Evolutionary conservation across 2,113 vertebrate genomes (phyloP), one percentile per base, ranked within the genome.

Genomic region (Gallinago undulata): DNA sequence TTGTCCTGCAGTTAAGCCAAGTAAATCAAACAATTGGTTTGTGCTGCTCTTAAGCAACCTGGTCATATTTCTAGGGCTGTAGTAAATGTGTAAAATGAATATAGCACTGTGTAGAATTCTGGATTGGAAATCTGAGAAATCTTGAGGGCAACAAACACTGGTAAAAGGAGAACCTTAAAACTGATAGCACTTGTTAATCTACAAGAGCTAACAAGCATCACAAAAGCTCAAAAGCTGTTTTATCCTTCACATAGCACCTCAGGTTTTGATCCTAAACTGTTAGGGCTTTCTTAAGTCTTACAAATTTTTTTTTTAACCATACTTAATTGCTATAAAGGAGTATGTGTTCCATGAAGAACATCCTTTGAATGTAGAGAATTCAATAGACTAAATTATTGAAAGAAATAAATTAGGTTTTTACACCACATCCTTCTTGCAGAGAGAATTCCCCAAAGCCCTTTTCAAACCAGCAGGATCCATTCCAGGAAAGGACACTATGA

Each of bases 21-120:
- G 75, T 94, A 89, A 95, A 96, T 94, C 73, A 91, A 48, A 35
- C 9, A 19, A 18, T 39, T 68, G 45, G 45, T 93, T 90, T 94
- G 62, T 62, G 41, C 51, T 86, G 24, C 59, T 90, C 11, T 63
- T 66, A 88, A 88, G 59, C 50, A 94, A 30, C 18, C 14, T 35
- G 24, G 10, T 48, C 6, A 2, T 87, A 78, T 90, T 96, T 94
- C 48, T 69, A 74, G 41, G 13, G 17, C 64, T 75, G 63, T 55
- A 85, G 70, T 80, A 89, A 94, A 69, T 9, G 9, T 37, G 41
- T 23, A 55, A 92, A 66, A 76, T 67, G 64, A 87, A 78, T 63
- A 48, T 10, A 22, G 9, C 51, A 56, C 50, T 13, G 17, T 56
- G 30, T 64, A 57, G 62, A 84, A 59, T 37, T 72, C 45, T 69